A percentile compares a stretch with the other conserved stretches of the same genome.
These are phyloP conservation scores for Epirrhoe alternata DNA, from an alignment of 2,888 invertebrate genomes.

Conservation along the genomic window DNA sequence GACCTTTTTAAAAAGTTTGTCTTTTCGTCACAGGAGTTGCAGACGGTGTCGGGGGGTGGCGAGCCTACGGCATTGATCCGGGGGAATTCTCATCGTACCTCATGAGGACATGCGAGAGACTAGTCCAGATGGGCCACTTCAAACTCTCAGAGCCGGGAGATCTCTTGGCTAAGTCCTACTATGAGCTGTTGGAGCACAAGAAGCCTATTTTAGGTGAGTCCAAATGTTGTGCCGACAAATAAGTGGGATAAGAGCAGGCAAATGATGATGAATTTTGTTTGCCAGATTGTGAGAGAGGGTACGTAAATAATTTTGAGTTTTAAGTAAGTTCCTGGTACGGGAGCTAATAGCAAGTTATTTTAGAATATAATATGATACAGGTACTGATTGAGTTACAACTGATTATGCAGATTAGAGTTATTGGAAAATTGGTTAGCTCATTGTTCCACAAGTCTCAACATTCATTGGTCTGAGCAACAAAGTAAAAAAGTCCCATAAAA, in stretches of 20 bases:
- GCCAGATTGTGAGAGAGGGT: too few relatives aligned
- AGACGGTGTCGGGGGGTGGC: slow-evolving; percentile 99
- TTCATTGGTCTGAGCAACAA: too few relatives aligned
- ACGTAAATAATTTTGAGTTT: too few relatives aligned
- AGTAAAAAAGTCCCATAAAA: slow-evolving; percentile 4
- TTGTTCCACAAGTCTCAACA: background rate
- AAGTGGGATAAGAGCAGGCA: too few relatives aligned
- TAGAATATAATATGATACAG: too few relatives aligned
- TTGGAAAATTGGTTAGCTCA: background rate
- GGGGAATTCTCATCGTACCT: slow-evolving; percentile 97
- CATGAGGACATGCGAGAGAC: slow-evolving; percentile 97
- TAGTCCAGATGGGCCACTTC: slow-evolving; percentile 95
- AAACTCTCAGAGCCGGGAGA: slow-evolving; percentile 94
- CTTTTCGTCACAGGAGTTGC: slow-evolving; percentile 91
- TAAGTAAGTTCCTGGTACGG: too few relatives aligned
- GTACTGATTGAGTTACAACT: too few relatives aligned
- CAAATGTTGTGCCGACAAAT: too few relatives aligned
- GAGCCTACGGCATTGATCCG: slow-evolving; percentile 98
- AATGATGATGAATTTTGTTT: too few relatives aligned
- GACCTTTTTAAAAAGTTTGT: background rate
- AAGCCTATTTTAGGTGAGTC: slow-evolving; percentile 93
- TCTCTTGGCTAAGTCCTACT: slow-evolving; percentile 95
- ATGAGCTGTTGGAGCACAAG: slow-evolving; percentile 96
- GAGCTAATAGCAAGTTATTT: too few relatives aligned
- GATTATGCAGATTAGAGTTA: too few relatives aligned